phyloP scores from a whole-genome alignment of 2,797 vertebrate species.

The Sus cebifrons region DNA sequence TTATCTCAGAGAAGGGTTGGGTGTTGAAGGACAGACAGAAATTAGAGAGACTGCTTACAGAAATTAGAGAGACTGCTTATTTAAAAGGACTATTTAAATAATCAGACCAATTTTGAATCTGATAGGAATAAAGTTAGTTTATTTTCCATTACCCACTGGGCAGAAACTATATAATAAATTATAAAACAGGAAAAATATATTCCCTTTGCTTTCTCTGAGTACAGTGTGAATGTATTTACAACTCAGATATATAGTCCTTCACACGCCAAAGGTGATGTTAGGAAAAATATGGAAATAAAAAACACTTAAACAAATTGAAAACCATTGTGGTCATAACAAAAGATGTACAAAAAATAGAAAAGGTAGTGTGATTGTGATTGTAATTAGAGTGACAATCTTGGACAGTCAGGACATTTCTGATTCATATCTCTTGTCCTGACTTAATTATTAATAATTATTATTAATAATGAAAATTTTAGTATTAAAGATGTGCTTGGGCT shows the following conservation, averaged over 20 bases:
- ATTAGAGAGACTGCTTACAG: not conserved
- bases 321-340: not conserved
- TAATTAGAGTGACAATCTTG: not conserved
- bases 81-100: not conserved
- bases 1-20: not conserved
- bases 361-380: not conserved
- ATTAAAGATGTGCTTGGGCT: not conserved
- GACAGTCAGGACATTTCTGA: not conserved
- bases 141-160: not conserved
- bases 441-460: conserved; percentile 52
- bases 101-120: not conserved
- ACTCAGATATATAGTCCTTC: not conserved
- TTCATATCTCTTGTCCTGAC: not conserved
- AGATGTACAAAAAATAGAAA: not conserved
- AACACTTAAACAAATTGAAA: conserved; percentile 5
- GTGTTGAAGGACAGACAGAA: not conserved
- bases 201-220: not conserved
- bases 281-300: not conserved
- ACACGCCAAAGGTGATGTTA: not conserved
- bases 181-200: not conserved
- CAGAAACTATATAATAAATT: not conserved
- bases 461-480: conserved; percentile 29
- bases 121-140: not conserved
- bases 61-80: not conserved
- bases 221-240: conserved; percentile 2